These are phyloP conservation scores for Scatophagus argus DNA, from an alignment of 2,113 vertebrate species.

Conservation along the genomic window DNA sequence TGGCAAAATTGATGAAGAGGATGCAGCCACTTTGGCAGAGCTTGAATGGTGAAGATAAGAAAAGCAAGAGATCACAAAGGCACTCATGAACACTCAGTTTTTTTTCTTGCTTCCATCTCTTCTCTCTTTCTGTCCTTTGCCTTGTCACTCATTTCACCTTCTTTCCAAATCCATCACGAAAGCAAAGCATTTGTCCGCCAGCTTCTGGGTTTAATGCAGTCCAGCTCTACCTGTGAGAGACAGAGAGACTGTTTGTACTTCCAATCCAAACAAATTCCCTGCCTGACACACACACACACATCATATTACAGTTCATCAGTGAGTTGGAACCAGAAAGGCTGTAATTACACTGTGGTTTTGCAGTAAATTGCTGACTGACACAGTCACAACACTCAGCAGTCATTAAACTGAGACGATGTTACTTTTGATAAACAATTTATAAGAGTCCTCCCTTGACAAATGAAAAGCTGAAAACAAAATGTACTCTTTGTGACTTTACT, in stretches of 20 bases:
- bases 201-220: slow-evolving; percentile 54
- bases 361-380: background rate
- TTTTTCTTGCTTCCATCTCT: background rate
- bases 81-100: background rate
- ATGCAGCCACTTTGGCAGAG: background rate
- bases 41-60: background rate
- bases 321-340: background rate
- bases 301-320: background rate
- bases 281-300: background rate
- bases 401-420: background rate
- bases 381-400: background rate
- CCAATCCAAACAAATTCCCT: slow-evolving; percentile 26
- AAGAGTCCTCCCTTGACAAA: background rate
- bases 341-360: background rate
- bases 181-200: slow-evolving; percentile 1
- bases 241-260: slow-evolving; percentile 12
- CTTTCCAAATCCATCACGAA: background rate
- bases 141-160: background rate
- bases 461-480: background rate
- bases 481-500: background rate
- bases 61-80: background rate
- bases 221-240: slow-evolving; percentile 38
- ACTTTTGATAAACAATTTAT: background rate
- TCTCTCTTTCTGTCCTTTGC: slow-evolving; percentile 13
- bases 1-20: background rate